These are phyloP conservation scores for Dicentrarchus labrax DNA, from an alignment of 2,113 vertebrate genomes.

Conservation along the genomic window DNA sequence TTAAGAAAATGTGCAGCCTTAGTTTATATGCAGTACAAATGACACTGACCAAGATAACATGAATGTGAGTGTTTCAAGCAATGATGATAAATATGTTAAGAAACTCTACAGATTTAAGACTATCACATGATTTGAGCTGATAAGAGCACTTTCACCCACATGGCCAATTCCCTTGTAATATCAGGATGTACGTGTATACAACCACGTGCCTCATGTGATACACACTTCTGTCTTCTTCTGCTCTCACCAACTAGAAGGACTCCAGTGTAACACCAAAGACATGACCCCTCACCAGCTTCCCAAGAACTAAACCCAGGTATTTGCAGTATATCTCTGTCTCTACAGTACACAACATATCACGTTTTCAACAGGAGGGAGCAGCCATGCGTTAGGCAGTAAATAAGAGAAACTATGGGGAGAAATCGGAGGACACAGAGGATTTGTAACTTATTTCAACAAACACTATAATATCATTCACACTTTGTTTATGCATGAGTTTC, in stretches of 20 bases:
- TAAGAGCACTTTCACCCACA: neutral
- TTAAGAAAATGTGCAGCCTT: too few species aligned
- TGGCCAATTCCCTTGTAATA: too few species aligned
- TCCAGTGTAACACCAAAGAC: neutral
- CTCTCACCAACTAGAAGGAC: neutral
- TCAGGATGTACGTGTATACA: too few species aligned
- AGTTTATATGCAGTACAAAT: neutral
- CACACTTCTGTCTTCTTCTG: too few species aligned
- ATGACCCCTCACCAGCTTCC: slow-evolving; percentile 9
- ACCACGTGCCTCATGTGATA: too few species aligned
- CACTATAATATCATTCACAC: neutral
- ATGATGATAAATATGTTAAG: neutral
- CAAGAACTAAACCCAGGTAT: slow-evolving; percentile 20
- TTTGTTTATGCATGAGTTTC: neutral
- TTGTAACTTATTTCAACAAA: neutral
- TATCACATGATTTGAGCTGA: neutral
- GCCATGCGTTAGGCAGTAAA: neutral
- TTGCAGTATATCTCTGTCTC: slow-evolving; percentile 2
- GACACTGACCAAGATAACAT: neutral
- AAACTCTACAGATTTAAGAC: neutral
- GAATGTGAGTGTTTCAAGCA: neutral
- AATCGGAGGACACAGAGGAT: neutral
- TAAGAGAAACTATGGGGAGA: neutral
- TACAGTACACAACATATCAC: neutral
- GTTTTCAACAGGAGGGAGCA: slow-evolving; percentile 4